Evolutionary conservation across 2,888 invertebrate species (phyloP).

Genomic region (Leptinotarsa haldemani): DNA sequence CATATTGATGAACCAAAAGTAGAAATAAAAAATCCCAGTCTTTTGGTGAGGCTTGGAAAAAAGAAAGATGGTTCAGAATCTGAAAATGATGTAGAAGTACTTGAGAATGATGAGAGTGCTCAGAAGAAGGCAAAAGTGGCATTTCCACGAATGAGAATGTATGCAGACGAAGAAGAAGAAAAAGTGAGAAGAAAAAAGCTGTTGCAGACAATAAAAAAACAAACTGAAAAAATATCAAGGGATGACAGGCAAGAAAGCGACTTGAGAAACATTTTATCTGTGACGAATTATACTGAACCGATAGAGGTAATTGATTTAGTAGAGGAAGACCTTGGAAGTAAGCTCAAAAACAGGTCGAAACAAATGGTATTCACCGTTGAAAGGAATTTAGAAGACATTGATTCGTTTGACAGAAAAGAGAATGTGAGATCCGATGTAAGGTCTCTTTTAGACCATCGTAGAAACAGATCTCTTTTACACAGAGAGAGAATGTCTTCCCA

Average conservation of each 20-base stretch:
- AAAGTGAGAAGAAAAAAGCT: slow-evolving; percentile 66
- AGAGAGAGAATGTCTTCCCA: slow-evolving; percentile 13
- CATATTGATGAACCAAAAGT: slow-evolving; percentile 39
- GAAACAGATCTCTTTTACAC: slow-evolving; percentile 31
- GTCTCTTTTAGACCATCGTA: slow-evolving; percentile 39
- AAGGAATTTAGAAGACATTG: slow-evolving; percentile 38
- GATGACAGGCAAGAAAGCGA: slow-evolving; percentile 50
- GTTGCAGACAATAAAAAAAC: slow-evolving; percentile 58
- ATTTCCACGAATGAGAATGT: slow-evolving; percentile 84
- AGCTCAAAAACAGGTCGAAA: slow-evolving; percentile 56
- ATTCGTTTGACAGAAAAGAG: slow-evolving; percentile 36
- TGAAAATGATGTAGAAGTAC: slow-evolving; percentile 41
- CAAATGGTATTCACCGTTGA: slow-evolving; percentile 57
- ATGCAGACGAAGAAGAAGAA: slow-evolving; percentile 87
- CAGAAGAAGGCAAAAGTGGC: slow-evolving; percentile 62
- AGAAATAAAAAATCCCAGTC: slow-evolving; percentile 53
- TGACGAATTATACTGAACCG: slow-evolving; percentile 44
- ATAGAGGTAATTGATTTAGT: slow-evolving; percentile 33
- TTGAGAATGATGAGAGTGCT: slow-evolving; percentile 44
- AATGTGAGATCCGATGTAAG: slow-evolving; percentile 40
- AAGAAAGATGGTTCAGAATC: slow-evolving; percentile 37
- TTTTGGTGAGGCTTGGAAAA: slow-evolving; percentile 59
- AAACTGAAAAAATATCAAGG: slow-evolving; percentile 58
- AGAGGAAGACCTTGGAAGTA: slow-evolving; percentile 54
- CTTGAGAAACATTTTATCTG: slow-evolving; percentile 54